Base-by-base conservation (phyloP, 2,888 invertebrate species). In the Rhagonycha fulva region DNA sequence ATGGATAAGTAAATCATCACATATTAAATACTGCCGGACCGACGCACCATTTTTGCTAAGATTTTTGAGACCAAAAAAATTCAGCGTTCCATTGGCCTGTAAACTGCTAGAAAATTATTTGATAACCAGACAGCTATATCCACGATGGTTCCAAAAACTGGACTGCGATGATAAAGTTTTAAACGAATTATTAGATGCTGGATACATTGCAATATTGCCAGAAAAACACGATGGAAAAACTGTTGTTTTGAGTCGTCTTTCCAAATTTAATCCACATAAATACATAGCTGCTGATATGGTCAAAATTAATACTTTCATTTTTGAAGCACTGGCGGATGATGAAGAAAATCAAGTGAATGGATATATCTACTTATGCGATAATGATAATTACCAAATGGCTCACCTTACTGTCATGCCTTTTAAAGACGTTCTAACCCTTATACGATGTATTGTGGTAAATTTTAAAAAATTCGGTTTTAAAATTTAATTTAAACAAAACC, bases 31-130 rank as follows among this genome's bases (percentile, higher is more conserved):
- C 83, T 96, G 96, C 86, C 91, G 96, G 78, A 95, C 94, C 91
- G 96, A 96, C 85, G 88, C 94, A 0, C 91, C 93, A 9, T 97
- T 97, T 85, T 90, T 96, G 14, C 89, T 97, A 63, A 91, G 96
- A 66, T 97, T 97, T 84, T 91, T 97, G 11, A 91, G 96, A 61
- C 95, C 95, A 63, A 95, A 96, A 87, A 97, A 96, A 86, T 97
- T 95, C 88, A 95, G 95, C 47, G 92, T 97, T 14, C 94, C 95
- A 0, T 91, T 94, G 86, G 94, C 97, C 0, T 95, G 96, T 82
- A 94, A 95, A 78, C 94, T 97, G 93, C 87, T 97, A 80, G 96
- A 97, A 86, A 92, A 95, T 68, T 97, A 97, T 87, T 89, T 97
- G 72, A 94, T 94, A 30, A 94, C 96, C 80, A 90, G 97, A 9